A percentile compares a stretch with the other conserved stretches of the same genome.
Conservation (phyloP, 2,888 invertebrate species). For the Diaprepes abbreviatus region DNA sequence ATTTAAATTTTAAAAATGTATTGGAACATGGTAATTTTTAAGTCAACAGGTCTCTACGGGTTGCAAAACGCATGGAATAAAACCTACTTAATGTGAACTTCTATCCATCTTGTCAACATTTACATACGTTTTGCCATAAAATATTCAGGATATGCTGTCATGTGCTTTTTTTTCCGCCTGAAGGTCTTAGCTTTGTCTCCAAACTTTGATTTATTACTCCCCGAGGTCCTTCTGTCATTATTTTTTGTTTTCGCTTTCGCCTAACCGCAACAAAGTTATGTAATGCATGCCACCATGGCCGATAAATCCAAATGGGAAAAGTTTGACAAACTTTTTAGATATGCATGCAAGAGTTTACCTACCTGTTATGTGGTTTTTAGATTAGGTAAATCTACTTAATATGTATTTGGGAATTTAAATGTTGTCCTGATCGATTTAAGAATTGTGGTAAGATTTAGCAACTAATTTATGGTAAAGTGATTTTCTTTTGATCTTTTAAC, state of each 20-base stretch:
- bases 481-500: too few relatives aligned
- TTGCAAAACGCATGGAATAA: too few relatives aligned
- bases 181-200: conserved; percentile 24
- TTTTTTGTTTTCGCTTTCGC: conserved; percentile 15
- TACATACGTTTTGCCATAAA: conserved; percentile 8
- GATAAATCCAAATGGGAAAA: conserved; percentile 40
- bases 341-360: not conserved
- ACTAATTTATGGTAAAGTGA: too few relatives aligned
- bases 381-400: not conserved
- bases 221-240: conserved; percentile 17
- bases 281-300: conserved; percentile 31
- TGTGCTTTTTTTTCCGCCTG: conserved; percentile 7
- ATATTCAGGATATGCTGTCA: not conserved
- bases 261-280: conserved; percentile 19
- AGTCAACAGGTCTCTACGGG: too few relatives aligned
- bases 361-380: not conserved
- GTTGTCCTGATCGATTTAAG: too few relatives aligned
- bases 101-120: conserved; percentile 1
- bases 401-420: too few relatives aligned
- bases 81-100: too few relatives aligned
- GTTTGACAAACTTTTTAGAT: conserved; percentile 11
- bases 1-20: too few relatives aligned
- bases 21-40: too few relatives aligned
- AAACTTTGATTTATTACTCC: conserved; percentile 40
- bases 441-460: too few relatives aligned